Evolutionary conservation across 2,888 invertebrate species (phyloP).

Genomic region (Cephus pygmeus): DNA sequence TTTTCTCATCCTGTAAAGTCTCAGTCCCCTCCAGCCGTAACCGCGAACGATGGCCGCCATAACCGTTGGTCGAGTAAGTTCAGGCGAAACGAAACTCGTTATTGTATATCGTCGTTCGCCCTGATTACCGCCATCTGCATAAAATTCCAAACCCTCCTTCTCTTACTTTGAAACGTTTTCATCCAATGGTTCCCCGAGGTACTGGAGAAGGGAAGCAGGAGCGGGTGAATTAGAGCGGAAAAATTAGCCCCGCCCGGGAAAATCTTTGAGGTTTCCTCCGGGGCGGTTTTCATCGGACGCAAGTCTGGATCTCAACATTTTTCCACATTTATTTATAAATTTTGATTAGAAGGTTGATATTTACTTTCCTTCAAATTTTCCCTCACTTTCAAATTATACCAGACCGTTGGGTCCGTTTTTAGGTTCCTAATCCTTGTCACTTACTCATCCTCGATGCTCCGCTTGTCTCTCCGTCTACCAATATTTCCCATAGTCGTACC

Average conservation of each 20-base stretch:
- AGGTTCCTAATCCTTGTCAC: background rate
- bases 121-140: background rate
- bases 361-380: background rate
- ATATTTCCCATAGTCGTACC: background rate
- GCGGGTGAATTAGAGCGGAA: background rate
- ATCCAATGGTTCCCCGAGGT: background rate
- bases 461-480: background rate
- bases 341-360: background rate
- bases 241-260: background rate
- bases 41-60: background rate
- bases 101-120: background rate
- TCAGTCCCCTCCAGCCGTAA: background rate
- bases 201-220: background rate
- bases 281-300: background rate
- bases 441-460: background rate
- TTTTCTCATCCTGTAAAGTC: background rate
- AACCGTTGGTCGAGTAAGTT: background rate
- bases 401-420: background rate
- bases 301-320: background rate
- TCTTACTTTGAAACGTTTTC: background rate
- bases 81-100: background rate
- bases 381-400: background rate
- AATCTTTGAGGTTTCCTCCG: background rate
- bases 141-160: background rate
- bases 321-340: background rate